Percentiles rank a stretch among this genome's conserved stretches.
These are phyloP conservation scores for Spea hammondii DNA, from an alignment of 2,797 vertebrate genomes.

Conservation along the genomic window DNA sequence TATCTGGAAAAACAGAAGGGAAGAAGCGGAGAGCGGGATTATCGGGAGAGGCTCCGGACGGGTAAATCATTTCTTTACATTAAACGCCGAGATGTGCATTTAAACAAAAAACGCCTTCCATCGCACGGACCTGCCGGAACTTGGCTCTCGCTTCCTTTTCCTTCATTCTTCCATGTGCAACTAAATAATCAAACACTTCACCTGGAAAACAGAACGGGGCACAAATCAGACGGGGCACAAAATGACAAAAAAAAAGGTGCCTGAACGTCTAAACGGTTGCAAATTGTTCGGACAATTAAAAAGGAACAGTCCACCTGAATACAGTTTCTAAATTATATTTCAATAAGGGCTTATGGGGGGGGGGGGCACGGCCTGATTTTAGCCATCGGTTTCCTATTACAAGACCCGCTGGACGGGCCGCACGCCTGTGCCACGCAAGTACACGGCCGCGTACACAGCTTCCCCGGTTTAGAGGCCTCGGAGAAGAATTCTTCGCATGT, in stretches of 20 bases:
- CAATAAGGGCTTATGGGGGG: too few relatives aligned
- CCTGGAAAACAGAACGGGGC: conserved; percentile 67
- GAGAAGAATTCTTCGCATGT: too few relatives aligned
- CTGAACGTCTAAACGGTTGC: neutral
- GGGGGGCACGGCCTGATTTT: too few relatives aligned
- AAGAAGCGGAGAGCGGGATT: neutral
- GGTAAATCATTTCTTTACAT: neutral
- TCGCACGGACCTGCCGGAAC: conserved; percentile 92
- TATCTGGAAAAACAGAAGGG: conserved; percentile 71
- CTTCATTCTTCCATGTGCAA: conserved; percentile 97
- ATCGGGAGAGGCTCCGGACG: too few relatives aligned
- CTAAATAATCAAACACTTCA: conserved; percentile 96
- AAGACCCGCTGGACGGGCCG: too few relatives aligned
- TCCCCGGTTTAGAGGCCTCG: too few relatives aligned
- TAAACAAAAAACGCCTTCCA: neutral
- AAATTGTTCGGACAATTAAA: too few relatives aligned
- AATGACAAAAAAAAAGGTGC: neutral
- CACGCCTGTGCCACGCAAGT: too few relatives aligned
- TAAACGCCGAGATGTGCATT: neutral
- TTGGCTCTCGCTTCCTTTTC: conserved; percentile 97
- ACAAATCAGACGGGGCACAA: neutral
- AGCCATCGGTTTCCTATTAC: too few relatives aligned
- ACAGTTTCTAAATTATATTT: neutral
- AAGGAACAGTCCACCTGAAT: neutral
- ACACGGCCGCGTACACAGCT: too few relatives aligned